phyloP scores from a whole-genome alignment of 2,797 vertebrate species.

The Gallinago nigripennis region DNA sequence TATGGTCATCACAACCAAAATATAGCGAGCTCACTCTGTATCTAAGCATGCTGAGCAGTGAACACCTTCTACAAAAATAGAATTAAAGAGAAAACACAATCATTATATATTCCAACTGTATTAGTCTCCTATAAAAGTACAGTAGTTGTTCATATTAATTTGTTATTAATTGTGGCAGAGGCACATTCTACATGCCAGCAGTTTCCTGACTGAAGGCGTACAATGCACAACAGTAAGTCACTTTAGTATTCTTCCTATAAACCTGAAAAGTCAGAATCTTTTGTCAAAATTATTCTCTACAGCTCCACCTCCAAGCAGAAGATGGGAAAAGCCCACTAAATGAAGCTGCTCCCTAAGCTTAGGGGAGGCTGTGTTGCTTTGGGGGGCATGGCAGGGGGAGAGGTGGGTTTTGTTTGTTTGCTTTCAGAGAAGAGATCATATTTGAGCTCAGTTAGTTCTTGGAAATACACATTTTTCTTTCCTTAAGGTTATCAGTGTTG shows the following conservation, averaged over 20 bases:
- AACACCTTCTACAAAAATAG: not conserved
- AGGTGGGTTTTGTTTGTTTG: not conserved
- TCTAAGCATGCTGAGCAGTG: not conserved
- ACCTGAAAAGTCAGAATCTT: not conserved
- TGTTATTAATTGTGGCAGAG: not conserved
- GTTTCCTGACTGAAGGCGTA: not conserved
- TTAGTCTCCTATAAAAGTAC: not conserved
- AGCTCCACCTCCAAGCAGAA: not conserved
- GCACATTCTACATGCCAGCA: not conserved
- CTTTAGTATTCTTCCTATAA: not conserved
- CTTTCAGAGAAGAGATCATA: slow-evolving; percentile 5
- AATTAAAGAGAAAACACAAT: not conserved
- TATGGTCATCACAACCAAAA: not conserved
- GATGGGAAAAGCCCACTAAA: not conserved
- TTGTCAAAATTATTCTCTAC: not conserved
- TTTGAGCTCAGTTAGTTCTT: not conserved
- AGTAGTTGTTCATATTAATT: not conserved
- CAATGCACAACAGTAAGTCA: not conserved
- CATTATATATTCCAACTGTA: not conserved
- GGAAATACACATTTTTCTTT: not conserved
- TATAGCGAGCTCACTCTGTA: not conserved
- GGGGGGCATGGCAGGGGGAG: no score
- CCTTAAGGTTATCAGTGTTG: not conserved
- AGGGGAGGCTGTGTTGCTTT: not conserved
- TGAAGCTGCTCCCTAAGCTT: not conserved